A percentile compares a stretch with the other conserved stretches of the same genome.
Conservation (phyloP, 2,113 vertebrate species). For the Oryzias celebensis region DNA sequence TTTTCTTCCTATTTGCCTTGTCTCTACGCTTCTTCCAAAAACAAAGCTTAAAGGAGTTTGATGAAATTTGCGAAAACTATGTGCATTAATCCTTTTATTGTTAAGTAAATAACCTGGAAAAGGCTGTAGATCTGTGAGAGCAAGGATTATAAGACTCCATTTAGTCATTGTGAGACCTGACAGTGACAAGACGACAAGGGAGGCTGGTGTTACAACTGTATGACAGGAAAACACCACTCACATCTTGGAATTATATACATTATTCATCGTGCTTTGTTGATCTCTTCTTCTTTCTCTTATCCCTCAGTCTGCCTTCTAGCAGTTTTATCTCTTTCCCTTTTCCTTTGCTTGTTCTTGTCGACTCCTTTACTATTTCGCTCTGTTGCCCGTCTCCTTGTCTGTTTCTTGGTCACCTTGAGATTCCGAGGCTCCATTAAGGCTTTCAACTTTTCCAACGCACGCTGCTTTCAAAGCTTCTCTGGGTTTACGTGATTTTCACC, state of each 20-base stretch:
- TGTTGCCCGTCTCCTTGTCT: slow-evolving; percentile 40
- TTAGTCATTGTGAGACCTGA: slow-evolving; percentile 17
- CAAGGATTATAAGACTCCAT: not conserved
- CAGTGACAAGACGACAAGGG: not conserved
- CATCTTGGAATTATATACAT: slow-evolving; percentile 14
- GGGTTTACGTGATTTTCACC: slow-evolving; percentile 45
- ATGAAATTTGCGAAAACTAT: too few species aligned
- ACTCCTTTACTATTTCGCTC: slow-evolving; percentile 30
- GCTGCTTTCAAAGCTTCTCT: slow-evolving; percentile 46
- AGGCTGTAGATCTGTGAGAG: not conserved
- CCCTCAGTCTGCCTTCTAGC: slow-evolving; percentile 1
- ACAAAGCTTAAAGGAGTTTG: too few species aligned
- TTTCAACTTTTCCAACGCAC: slow-evolving; percentile 48
- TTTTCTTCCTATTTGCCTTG: too few species aligned
- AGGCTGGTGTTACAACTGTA: slow-evolving; percentile 23
- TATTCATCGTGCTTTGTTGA: slow-evolving; percentile 30
- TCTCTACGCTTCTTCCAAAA: too few species aligned
- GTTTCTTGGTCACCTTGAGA: slow-evolving; percentile 60
- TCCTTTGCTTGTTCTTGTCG: slow-evolving; percentile 15
- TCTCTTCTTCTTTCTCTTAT: slow-evolving; percentile 3
- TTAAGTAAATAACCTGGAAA: slow-evolving; percentile 1
- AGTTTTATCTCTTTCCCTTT: not conserved
- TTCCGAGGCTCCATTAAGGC: slow-evolving; percentile 62
- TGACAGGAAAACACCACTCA: slow-evolving; percentile 30
- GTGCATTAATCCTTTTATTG: not conserved